Base-by-base conservation (phyloP, 2,113 vertebrate genomes). In the Glaucidium brasilianum region DNA sequence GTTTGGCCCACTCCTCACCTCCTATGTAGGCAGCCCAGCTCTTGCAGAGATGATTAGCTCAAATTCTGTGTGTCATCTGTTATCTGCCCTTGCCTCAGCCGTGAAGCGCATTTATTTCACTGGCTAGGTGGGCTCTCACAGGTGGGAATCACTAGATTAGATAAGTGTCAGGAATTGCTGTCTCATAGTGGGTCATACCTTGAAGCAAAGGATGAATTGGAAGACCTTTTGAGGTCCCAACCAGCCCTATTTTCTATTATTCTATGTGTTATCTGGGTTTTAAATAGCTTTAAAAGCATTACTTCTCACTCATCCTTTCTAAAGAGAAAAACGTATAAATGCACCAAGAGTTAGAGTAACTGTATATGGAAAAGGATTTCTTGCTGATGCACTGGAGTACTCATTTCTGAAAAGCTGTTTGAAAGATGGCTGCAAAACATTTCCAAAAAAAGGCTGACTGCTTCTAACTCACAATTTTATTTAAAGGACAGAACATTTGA, bases 401-500 rank as follows among this genome's bases (percentile, higher is more conserved):
- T 41, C 14, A 53, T 79, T 93, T 85, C 30, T 77, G 69, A 82
- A 62, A 79, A 92, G 52, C 77, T 89, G 43, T 3, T 18, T 0
- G 1, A 72, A 87, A 56, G 17, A 45, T 8, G 7, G 4, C 25
- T 88, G 39, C 37, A 82, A 92, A 88, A 32, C 14, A 39, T 63
- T 92, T 60, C 49, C 25, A 32, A 66, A 60, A 94, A 93, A 6
- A 49, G 25, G 29, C 12, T 27, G 12, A 30, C 47, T 84, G 34
- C 27, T 83, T 77, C 59, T 63, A 90, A 80, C 20, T 83, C 29
- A 30, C 34, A 39, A 25, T 86, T 95, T 64, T 52, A 66, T 79
- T 96, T 69, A 88, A 90, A 94, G 45, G 59, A 83, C 62, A 93
- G 58, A 88, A 69, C 5, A 52, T 50, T 62, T 66, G 14, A 35